A percentile compares a stretch with the other conserved stretches of the same genome.
Conservation (phyloP, 2,797 vertebrate genomes). For the Simalia tracyae region DNA sequence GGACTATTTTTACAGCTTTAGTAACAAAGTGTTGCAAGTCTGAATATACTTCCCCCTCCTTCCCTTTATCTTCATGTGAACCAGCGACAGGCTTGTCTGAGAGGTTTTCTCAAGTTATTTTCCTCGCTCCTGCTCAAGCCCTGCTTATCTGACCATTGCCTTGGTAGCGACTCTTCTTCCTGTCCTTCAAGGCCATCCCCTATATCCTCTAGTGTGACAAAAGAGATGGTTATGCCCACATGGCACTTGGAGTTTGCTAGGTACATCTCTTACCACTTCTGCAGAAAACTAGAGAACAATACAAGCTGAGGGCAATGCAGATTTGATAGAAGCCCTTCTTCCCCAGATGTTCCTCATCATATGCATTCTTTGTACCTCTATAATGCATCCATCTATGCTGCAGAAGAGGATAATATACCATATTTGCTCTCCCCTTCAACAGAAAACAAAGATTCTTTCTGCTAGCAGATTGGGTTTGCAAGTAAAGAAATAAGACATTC, state of each 20-base stretch:
- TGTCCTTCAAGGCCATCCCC: not conserved
- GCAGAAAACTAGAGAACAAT: not conserved
- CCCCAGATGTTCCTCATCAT: not conserved
- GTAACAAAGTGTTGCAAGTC: not conserved
- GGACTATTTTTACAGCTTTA: not conserved
- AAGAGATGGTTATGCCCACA: not conserved
- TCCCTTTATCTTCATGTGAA: not conserved
- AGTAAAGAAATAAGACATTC: conserved; percentile 16
- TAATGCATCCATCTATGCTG: conserved; percentile 4
- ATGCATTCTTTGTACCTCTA: not conserved
- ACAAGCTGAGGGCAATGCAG: not conserved
- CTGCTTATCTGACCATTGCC: not conserved
- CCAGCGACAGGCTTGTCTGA: not conserved
- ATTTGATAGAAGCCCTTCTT: not conserved
- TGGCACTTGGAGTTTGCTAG: not conserved
- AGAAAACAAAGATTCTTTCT: conserved; percentile 23
- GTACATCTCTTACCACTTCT: not conserved
- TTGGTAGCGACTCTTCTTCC: not conserved
- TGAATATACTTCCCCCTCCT: not conserved
- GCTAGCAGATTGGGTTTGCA: conserved; percentile 27
- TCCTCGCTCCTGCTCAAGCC: not conserved
- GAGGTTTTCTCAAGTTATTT: not conserved
- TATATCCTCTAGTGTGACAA: not conserved
- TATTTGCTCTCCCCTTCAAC: not conserved
- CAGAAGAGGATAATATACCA: not conserved